Base-by-base conservation (phyloP, 1,140 invertebrate genomes). In the Hormaphis cornu region DNA sequence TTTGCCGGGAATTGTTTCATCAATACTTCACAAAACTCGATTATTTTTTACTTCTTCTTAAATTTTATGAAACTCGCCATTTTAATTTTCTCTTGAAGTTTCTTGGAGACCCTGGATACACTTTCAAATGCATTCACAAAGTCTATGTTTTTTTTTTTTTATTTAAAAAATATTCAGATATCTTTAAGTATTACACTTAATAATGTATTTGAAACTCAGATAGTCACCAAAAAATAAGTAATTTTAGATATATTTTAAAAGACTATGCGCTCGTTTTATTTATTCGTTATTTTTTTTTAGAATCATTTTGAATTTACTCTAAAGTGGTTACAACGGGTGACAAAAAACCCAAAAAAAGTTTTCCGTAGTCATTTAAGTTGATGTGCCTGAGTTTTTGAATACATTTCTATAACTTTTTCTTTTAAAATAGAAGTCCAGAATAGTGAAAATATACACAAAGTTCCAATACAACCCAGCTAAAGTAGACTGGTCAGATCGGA, bases 161-260 rank as follows among this genome's bases (percentile, higher is more conserved):
- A n/a, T n/a, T n/a, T n/a, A n/a, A n/a, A n/a, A 56, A 37, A 37
- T 56, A 56, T 22, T 56, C 33, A 37, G 53, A 56, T 56, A 56
- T 35, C 35, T 37, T 37, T 35, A 56, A 37, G 53, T 56, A 22
- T n/a, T n/a, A 24, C 35, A 56, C 30, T 56, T 22, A 56, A 54
- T 37, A 56, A 8, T 56, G 35, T 37, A 56, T 22, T 37, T 56
- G 6, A 35, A 37, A 56, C 30, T n/a, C 2, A 54, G n/a, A 53
- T 18, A 53, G 28, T 6, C 10, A 53, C 28, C 14, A 33, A 53
- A 1, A 52, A 26, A 28, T 28, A 26, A 28, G 22, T n/a, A 46
- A 46, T 46, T 46, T 7, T 24, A 52, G 7, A 28, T 28, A 4
- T 1, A 28, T 26, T 52, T 52, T 16, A 28, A 28, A 28, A 16